phyloP scores from a whole-genome alignment of 2,113 vertebrate genomes.

The Melozone crissalis region DNA sequence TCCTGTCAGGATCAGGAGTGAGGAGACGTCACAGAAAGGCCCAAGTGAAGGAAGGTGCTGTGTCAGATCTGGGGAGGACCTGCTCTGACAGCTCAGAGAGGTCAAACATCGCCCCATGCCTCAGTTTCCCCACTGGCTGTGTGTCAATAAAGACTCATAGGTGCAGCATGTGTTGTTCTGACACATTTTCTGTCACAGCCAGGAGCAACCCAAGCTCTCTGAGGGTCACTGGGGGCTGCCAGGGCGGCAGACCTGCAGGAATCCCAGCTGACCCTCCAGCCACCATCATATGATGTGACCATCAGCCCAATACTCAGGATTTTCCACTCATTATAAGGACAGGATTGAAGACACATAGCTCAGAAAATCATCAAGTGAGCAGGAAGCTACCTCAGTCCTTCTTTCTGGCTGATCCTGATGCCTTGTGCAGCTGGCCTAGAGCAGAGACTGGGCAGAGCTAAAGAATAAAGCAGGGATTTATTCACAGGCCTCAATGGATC shows the following conservation, averaged over 20 bases:
- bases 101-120: fast-evolving
- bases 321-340: not conserved
- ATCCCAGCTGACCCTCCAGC: not conserved
- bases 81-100: not conserved
- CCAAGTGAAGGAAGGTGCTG: not conserved
- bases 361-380: not conserved
- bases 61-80: not conserved
- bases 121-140: not conserved
- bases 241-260: not conserved
- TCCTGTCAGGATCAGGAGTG: not conserved
- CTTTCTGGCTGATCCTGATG: not conserved
- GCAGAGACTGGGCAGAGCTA: not conserved
- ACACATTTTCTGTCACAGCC: not conserved
- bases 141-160: not conserved
- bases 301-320: not conserved
- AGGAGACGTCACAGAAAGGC: not conserved
- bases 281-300: not conserved
- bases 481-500: not conserved
- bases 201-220: not conserved
- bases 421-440: not conserved
- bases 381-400: not conserved
- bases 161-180: not conserved
- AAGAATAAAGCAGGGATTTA: not conserved
- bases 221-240: not conserved
- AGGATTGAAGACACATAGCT: not conserved